These are phyloP conservation scores for Mythimna ferrago DNA, from an alignment of 2,888 invertebrate species.

Conservation along the genomic window DNA sequence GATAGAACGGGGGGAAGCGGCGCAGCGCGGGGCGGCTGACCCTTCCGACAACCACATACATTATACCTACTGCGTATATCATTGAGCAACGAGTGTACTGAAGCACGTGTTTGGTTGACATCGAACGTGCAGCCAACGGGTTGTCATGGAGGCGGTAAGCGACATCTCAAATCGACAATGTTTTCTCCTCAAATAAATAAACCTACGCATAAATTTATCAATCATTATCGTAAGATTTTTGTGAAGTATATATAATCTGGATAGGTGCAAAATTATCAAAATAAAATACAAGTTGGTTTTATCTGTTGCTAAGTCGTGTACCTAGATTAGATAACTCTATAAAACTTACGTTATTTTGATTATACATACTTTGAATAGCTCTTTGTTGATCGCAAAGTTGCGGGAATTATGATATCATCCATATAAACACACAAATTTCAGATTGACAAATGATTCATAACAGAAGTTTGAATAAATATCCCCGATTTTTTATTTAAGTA, in stretches of 20 bases:
- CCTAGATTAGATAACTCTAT: neutral
- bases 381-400: neutral
- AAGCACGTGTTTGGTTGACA: constrained; percentile 66
- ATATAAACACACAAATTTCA: neutral
- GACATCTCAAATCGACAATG: constrained; percentile 27
- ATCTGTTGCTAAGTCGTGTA: neutral
- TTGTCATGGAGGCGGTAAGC: constrained; percentile 50
- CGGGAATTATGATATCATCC: constrained; percentile 9
- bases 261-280: constrained; percentile 9
- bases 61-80: constrained; percentile 60
- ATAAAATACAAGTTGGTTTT: constrained; percentile 6
- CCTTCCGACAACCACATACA: constrained; percentile 72
- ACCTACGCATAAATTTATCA: constrained; percentile 1
- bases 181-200: constrained; percentile 25
- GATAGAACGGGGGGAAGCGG: constrained; percentile 70
- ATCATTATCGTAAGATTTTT: neutral
- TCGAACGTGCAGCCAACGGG: constrained; percentile 58
- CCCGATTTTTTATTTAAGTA: too few species aligned
- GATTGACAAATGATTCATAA: neutral
- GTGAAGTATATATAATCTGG: neutral
- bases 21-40: constrained; percentile 71
- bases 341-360: constrained; percentile 14
- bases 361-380: neutral
- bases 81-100: constrained; percentile 39
- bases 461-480: constrained; percentile 4